Evolutionary conservation across 2,888 invertebrate species (phyloP), one percentile per base, ranked within the genome.

Genomic region (Odontocolon sp.): DNA sequence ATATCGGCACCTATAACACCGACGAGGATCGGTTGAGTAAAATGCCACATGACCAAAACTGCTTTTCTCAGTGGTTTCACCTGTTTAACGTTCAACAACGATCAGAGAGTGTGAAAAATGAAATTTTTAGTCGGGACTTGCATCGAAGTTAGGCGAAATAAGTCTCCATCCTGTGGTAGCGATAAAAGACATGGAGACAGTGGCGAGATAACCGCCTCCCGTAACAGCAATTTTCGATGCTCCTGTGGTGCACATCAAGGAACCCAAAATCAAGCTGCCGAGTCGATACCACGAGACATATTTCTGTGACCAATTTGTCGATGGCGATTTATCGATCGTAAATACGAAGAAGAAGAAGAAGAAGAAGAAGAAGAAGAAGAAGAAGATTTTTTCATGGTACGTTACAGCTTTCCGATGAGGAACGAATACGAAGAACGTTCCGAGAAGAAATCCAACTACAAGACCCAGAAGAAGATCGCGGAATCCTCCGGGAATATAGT

Each of bases 1-100:
- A 96, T 93, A 90, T 95, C 95, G 76, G 95, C 93, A 6, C 96
- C 96, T 83, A 96, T 96, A 47, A 96, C 92, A 18, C 94, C 94
- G 87, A 96, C 95, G 36, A 96, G 92, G 76, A 95, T 92, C 3
- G 96, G 96, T 86, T 96, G 95, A 84, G 95, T 92, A 66, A 96
- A 92, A 84, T 93, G 92, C 96, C 96, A 96, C 56, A 95, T 82
- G 36, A 93, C 87, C 63, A 92, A 92, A 50, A 94, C 91, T 16
- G 92, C 91, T 52, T 91, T 90, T 47, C 92, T 91, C 11, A 95
- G 92, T 57, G 92, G 92, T 66, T 61, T 72, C 2, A 84, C 79
- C 87, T 88, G 68, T 56, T 47, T 23, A 2, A 21, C 3, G 6
- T 28, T 28, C 28, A n/a, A 21, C 3, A 56, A 33, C 21, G 21